Evolutionary conservation across 2,113 vertebrate species (phyloP), one percentile per base, ranked within the genome.

Genomic region (Onychorhynchus coronatus): DNA sequence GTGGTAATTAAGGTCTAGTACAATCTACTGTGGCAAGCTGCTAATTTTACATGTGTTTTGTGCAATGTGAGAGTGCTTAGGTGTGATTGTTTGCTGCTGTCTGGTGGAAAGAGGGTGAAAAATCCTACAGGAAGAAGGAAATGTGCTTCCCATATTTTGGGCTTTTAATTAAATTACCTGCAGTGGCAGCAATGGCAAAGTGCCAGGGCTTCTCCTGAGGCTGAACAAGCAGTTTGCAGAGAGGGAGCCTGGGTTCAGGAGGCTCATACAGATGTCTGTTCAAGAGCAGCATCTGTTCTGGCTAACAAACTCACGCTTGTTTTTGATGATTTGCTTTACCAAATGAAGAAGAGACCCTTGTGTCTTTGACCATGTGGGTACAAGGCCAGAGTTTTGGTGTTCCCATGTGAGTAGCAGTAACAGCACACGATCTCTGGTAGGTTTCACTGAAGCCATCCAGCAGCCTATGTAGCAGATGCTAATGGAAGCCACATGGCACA

Each of bases 321-420:
- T 47, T n/a, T 66, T 46, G 55, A 21, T 83, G 61, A 11, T 83
- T 78, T 85, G 23, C 33, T 58, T 75, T 37, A n/a, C 5, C n/a
- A 53, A 44, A 11, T 14, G 47, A 62, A 77, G 61, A 70, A 37
- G 15, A 78, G 23, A 15, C 28, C 50, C 58, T 79, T 58, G 27
- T 3, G 3, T 27, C 33, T 92, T 49, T 91, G 75, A 30, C 55
- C 11, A 3, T 11, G 12, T 1, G 8, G 25, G 37, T 44, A 14
- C 72, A 53, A 77, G 58, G 52, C 42, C 65, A 14, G 79, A 20
- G 28, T 79, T 77, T 33, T 19, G 55, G 7, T 50, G 31, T 58
- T 82, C 8, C 27, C 22, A 2, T 0, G 0, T 42, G 33, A 80
- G 20, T 1, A 27, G 49, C 67, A 49, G 35, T 19, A 23, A 19